phyloP scores from a whole-genome alignment of 2,888 invertebrate species.

The Apodemia duryi region DNA sequence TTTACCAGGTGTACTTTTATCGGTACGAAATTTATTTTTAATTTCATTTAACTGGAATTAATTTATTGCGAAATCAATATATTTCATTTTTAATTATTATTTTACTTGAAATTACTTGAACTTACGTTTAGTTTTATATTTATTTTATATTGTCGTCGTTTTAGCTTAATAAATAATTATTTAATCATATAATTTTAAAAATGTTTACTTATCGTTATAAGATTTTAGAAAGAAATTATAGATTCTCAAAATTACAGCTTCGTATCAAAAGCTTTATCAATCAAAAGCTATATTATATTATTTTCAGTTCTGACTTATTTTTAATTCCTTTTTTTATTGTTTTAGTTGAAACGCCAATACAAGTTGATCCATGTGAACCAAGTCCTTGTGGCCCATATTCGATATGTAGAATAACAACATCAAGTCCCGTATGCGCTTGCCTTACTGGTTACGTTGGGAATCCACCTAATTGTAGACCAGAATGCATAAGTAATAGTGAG shows the following conservation, averaged over 20 bases:
- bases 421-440: slow-evolving; percentile 87
- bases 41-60: neutral
- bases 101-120: no score
- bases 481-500: slow-evolving; percentile 88
- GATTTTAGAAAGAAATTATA: no score
- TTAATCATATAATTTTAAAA: no score
- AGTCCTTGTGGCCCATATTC: slow-evolving; percentile 90
- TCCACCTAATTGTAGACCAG: slow-evolving; percentile 88
- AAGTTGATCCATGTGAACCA: slow-evolving; percentile 81
- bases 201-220: no score
- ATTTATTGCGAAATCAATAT: no score
- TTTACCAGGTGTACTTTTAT: slow-evolving; percentile 82
- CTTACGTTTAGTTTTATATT: no score
- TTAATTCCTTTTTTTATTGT: slow-evolving; percentile 19
- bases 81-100: no score
- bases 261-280: no score
- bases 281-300: neutral
- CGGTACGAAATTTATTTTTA: slow-evolving; percentile 42
- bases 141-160: no score
- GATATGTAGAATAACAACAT: slow-evolving; percentile 83
- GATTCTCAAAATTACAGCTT: no score
- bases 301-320: neutral
- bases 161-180: no score
- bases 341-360: slow-evolving; percentile 40
- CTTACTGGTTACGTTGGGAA: slow-evolving; percentile 82